Evolutionary conservation across 2,113 vertebrate genomes (phyloP), one percentile per base, ranked within the genome.

Genomic region (Pelodiscus sinensis): DNA sequence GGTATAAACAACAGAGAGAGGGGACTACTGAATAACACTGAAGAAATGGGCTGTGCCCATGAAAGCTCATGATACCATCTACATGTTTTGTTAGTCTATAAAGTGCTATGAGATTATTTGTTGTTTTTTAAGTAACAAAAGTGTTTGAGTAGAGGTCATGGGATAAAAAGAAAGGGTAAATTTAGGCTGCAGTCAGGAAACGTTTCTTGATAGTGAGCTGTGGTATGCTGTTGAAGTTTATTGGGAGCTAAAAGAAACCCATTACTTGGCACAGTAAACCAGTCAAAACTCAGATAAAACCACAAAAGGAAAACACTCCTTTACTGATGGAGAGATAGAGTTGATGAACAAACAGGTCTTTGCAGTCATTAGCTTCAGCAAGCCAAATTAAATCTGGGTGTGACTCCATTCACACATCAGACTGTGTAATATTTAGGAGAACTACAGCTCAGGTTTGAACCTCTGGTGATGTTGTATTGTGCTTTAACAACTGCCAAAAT

Each of bases 371-470:
- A 73, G 35, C 25, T 87, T 90, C 50, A 89, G 87, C 94, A 79
- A 87, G 50, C 13, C 51, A 87, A 90, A 90, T 79, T 89, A 87
- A 82, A 81, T 89, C 92, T 90, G 87, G 90, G 73, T n/a, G 51
- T 6, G 25, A 51, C 4, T 88, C 4, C 60, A 31, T 91, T 90
- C 44, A 44, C 44, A 44, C 44, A 6, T 44, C 5, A 44, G 44
- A 44, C 44, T 44, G 44, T 44, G 44, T 44, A 44, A 44, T 44
- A 68, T 15, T 92, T 52, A 1, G 12, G 27, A 13, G 62, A 15
- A n/a, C 68, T 15, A 80, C 18, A 6, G 8, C 1, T 82, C 57
- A 79, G 1, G 24, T 57, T 29, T 38, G 29, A 68, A 31, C 31
- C 27, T 35, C 29, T 19, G 15, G 13, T 68, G 62, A 65, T 52